phyloP scores from a whole-genome alignment of 2,113 vertebrate species.

The Bubalus kerabau region DNA sequence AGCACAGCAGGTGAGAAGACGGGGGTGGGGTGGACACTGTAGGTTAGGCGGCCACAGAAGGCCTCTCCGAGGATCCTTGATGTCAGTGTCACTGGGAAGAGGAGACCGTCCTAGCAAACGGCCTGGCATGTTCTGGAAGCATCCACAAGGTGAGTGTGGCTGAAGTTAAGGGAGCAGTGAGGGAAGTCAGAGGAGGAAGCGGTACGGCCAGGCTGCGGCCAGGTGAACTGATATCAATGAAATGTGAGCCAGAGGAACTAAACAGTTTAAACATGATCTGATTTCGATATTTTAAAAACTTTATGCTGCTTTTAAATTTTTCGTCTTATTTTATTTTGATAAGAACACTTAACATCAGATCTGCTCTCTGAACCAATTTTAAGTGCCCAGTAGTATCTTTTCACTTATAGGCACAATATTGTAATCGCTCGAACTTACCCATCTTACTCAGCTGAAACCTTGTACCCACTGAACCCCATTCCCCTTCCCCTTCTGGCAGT shows the following conservation, averaged over 20 bases:
- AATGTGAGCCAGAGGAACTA: not conserved
- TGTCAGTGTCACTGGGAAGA: not conserved
- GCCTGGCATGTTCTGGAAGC: not conserved
- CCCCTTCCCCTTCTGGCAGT: not conserved
- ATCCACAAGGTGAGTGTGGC: too few relatives aligned
- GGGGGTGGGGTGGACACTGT: fast-evolving
- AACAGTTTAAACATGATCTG: not conserved
- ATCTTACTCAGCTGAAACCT: not conserved
- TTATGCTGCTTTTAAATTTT: not conserved
- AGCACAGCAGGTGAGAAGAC: not conserved
- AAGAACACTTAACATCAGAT: not conserved
- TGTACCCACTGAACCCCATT: fast-evolving
- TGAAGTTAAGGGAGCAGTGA: not conserved
- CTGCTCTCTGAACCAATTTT: not conserved
- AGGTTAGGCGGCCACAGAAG: not conserved
- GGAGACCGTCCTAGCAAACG: not conserved
- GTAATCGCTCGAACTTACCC: too few relatives aligned
- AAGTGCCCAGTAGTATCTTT: fast-evolving
- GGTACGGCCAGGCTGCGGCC: fast-evolving
- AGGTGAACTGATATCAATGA: fast-evolving
- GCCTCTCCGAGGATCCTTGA: not conserved
- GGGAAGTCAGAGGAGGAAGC: fast-evolving
- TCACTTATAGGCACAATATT: fast-evolving
- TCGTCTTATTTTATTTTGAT: not conserved
- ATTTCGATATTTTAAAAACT: fast-evolving